Evolutionary conservation across 2,888 invertebrate species (phyloP).

Genomic region (Hemistola chrysoprasaria): DNA sequence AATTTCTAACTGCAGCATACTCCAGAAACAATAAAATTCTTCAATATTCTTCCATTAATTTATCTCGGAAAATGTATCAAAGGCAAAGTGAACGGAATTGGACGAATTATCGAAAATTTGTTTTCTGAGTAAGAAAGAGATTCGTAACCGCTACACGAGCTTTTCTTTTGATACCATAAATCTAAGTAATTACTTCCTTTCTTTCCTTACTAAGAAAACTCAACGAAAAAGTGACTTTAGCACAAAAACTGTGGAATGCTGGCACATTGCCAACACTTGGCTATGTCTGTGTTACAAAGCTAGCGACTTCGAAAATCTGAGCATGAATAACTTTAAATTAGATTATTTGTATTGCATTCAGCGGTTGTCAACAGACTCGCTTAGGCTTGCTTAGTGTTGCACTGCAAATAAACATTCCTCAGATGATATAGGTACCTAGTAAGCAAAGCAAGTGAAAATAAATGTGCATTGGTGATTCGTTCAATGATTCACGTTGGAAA

Average conservation of each 20-base stretch:
- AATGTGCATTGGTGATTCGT: not conserved
- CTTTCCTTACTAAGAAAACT: conserved; percentile 47
- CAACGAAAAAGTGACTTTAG: conserved; percentile 60
- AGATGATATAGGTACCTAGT: too few species aligned
- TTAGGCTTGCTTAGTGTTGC: conserved; percentile 13
- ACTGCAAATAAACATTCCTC: not conserved
- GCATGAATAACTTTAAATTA: conserved; percentile 18
- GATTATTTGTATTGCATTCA: conserved; percentile 24
- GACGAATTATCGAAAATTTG: conserved; percentile 24
- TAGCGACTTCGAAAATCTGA: conserved; percentile 23
- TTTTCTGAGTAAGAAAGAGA: conserved; percentile 28
- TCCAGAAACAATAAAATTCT: too few species aligned
- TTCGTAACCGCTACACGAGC: conserved; percentile 32
- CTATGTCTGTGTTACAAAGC: conserved; percentile 48
- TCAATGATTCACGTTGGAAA: too few species aligned
- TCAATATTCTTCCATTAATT: too few species aligned
- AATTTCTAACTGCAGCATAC: too few species aligned
- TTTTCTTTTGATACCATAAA: conserved; percentile 64
- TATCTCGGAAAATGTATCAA: conserved; percentile 2
- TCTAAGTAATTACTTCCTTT: conserved; percentile 74
- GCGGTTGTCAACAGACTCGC: conserved; percentile 14
- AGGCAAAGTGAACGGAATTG: conserved; percentile 23
- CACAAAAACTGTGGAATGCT: conserved; percentile 54
- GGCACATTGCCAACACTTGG: conserved; percentile 56
- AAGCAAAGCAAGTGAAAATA: conserved; percentile 4